Evolutionary conservation across 2,113 vertebrate species (phyloP).

Genomic region (Mus musculus): DNA sequence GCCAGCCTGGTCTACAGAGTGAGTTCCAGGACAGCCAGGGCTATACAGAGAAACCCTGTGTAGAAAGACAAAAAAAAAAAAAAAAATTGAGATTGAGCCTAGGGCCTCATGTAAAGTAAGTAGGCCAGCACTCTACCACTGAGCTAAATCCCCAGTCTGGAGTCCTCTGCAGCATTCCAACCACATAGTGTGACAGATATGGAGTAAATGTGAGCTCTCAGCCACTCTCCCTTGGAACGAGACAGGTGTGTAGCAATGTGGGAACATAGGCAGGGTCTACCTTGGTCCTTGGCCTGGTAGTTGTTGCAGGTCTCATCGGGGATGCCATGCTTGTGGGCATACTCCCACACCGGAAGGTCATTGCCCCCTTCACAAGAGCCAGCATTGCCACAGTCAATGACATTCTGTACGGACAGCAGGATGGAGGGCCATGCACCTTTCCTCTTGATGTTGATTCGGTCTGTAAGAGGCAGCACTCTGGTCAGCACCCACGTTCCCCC

Average conservation of each 20-base stretch:
- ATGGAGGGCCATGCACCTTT: constrained; percentile 95
- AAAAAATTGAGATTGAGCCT: not conserved
- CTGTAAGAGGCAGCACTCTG: constrained; percentile 80
- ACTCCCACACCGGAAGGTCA: constrained; percentile 93
- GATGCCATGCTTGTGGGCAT: constrained; percentile 93
- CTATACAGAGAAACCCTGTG: too few relatives aligned
- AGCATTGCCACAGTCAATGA: constrained; percentile 92
- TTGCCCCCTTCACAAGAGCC: constrained; percentile 95
- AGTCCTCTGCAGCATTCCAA: accelerated
- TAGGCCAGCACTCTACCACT: not conserved
- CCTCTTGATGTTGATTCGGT: constrained; percentile 97
- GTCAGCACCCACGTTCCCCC: not conserved
- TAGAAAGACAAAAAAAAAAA: too few relatives aligned
- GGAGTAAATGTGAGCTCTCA: accelerated
- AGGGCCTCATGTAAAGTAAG: not conserved
- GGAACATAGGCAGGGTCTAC: constrained; percentile 81
- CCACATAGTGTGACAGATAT: not conserved
- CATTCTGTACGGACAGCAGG: constrained; percentile 96
- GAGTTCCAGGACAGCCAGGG: too few relatives aligned
- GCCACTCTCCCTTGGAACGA: not conserved
- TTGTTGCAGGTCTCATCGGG: constrained; percentile 99
- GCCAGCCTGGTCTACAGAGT: too few relatives aligned
- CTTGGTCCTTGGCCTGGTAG: constrained; percentile 97
- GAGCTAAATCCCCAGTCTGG: not conserved
- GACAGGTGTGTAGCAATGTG: not conserved